These are phyloP conservation scores for Cottoperca gobio DNA, from an alignment of 2,797 vertebrate species.

Conservation along the genomic window DNA sequence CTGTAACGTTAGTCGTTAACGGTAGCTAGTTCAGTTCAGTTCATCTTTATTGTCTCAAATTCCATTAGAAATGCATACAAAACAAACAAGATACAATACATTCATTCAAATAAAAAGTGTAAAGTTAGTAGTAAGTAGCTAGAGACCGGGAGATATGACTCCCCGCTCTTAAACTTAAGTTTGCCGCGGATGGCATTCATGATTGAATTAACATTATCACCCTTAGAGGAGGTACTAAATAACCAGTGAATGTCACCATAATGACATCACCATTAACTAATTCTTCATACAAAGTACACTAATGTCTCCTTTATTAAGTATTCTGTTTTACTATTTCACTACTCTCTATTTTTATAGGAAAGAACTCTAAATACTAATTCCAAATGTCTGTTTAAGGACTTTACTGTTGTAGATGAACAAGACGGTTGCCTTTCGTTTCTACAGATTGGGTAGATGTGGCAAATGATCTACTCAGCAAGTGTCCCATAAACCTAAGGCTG, in stretches of 20 bases:
- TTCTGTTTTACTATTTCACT: background rate
- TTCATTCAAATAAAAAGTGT: background rate
- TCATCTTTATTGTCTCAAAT: background rate
- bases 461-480: slow-evolving; percentile 91
- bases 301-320: background rate
- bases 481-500: slow-evolving; percentile 86
- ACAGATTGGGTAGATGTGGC: slow-evolving; percentile 92
- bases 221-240: background rate
- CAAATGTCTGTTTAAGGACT: background rate
- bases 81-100: background rate
- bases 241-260: background rate
- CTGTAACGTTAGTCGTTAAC: background rate
- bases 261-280: background rate
- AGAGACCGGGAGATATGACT: background rate
- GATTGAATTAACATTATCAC: slow-evolving; percentile 1
- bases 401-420: background rate
- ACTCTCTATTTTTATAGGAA: background rate
- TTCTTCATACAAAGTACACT: background rate
- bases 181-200: slow-evolving; percentile 35
- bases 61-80: background rate
- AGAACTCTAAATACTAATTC: background rate
- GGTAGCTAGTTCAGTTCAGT: background rate
- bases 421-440: background rate
- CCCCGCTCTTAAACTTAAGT: slow-evolving; percentile 36
- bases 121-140: background rate